These are phyloP conservation scores for Abscondita cerata DNA, from an alignment of 2,888 invertebrate species.

Conservation along the genomic window DNA sequence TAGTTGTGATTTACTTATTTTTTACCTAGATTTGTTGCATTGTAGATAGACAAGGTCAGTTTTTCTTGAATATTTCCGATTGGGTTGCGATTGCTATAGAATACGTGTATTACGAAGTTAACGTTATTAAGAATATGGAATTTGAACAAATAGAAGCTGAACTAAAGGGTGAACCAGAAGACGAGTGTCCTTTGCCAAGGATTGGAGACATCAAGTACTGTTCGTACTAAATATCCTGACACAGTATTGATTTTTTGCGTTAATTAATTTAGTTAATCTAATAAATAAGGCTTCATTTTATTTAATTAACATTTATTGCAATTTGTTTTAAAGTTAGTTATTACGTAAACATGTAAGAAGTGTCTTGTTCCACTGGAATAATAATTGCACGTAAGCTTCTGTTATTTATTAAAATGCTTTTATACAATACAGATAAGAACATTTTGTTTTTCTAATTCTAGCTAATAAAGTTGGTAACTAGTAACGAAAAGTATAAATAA, in stretches of 20 bases:
- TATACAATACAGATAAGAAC: too few relatives aligned
- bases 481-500: too few relatives aligned
- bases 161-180: slow-evolving; percentile 18
- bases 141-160: slow-evolving; percentile 44
- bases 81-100: slow-evolving; percentile 55
- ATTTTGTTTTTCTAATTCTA: too few relatives aligned
- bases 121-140: slow-evolving; percentile 51
- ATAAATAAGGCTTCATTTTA: slow-evolving; percentile 7
- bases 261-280: slow-evolving; percentile 18
- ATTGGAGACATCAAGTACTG: neutral
- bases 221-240: neutral
- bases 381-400: too few relatives aligned
- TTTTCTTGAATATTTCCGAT: slow-evolving; percentile 52
- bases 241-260: slow-evolving; percentile 15
- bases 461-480: too few relatives aligned
- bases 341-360: neutral
- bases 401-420: too few relatives aligned
- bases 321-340: neutral
- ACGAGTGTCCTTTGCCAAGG: too few relatives aligned
- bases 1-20: neutral
- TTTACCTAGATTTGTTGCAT: neutral
- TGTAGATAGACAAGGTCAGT: slow-evolving; percentile 43
- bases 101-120: slow-evolving; percentile 53
- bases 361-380: neutral
- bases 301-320: neutral